Evolutionary conservation across 2,888 invertebrate genomes (phyloP).

Genomic region (Hylaea fasciaria): DNA sequence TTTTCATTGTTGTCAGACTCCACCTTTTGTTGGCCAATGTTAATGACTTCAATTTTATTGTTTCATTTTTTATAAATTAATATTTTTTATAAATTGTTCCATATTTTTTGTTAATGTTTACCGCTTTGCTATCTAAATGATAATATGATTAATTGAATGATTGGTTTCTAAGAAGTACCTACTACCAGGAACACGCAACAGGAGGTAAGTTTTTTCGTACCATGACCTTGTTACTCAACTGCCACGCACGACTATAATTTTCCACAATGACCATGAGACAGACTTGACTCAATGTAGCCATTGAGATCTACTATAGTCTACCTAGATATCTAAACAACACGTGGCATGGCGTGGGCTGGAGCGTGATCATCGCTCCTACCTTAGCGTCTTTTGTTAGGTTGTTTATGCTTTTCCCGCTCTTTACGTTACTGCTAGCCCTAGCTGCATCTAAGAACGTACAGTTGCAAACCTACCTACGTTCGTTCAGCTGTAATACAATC

Average conservation of each 20-base stretch:
- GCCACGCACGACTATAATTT: slow-evolving; percentile 56
- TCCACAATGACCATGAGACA: slow-evolving; percentile 49
- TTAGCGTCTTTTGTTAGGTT: not conserved
- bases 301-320: no score
- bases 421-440: no score
- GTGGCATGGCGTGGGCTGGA: slow-evolving; percentile 27
- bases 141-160: no score
- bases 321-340: slow-evolving; percentile 12
- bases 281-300: slow-evolving; percentile 29
- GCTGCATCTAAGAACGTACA: no score
- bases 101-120: no score
- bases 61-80: slow-evolving; percentile 26
- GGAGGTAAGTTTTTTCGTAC: not conserved
- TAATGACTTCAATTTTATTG: slow-evolving; percentile 36
- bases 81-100: slow-evolving; percentile 12
- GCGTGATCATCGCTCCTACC: slow-evolving; percentile 24
- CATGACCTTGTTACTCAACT: slow-evolving; percentile 52
- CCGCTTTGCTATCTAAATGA: not conserved
- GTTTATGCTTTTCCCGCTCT: no score
- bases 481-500: no score
- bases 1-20: slow-evolving; percentile 53
- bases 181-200: no score
- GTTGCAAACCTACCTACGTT: no score
- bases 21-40: slow-evolving; percentile 4
- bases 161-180: no score